Evolutionary conservation across 2,797 vertebrate genomes (phyloP).

Genomic region (Choloepus didactylus): DNA sequence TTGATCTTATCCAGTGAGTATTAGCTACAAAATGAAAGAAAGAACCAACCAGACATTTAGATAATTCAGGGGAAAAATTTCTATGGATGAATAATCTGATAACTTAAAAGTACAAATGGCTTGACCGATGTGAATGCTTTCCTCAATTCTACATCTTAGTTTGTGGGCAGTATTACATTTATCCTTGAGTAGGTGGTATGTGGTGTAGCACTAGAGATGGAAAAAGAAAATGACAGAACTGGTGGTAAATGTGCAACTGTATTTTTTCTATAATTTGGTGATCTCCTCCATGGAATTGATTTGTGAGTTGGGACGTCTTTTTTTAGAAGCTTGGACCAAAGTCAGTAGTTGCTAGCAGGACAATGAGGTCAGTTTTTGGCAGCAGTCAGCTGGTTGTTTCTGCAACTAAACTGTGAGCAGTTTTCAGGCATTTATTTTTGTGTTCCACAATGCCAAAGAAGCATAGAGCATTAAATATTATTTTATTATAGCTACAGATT

Average conservation of each 20-base stretch:
- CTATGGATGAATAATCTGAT: constrained; percentile 43
- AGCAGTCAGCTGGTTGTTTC: constrained; percentile 58
- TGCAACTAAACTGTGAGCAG: constrained; percentile 31
- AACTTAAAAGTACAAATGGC: background rate
- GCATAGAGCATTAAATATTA: background rate
- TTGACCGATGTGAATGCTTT: background rate
- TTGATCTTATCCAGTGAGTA: constrained; percentile 32
- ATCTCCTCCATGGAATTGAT: background rate
- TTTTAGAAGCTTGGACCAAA: constrained; percentile 63
- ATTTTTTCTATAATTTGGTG: constrained; percentile 32
- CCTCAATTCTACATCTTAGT: background rate
- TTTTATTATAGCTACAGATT: constrained; percentile 34
- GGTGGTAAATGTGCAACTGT: background rate
- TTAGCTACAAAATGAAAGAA: constrained; percentile 60
- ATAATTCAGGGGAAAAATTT: constrained; percentile 40
- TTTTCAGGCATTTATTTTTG: constrained; percentile 59
- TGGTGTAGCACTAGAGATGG: background rate
- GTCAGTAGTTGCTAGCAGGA: constrained; percentile 63
- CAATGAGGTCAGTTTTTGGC: constrained; percentile 61
- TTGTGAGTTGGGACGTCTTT: constrained; percentile 50
- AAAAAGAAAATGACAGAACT: background rate
- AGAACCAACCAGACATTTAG: constrained; percentile 57
- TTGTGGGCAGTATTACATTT: background rate
- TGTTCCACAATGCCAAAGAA: constrained; percentile 46
- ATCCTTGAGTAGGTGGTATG: background rate